These are phyloP conservation scores for Empidonax alnorum DNA, from an alignment of 2,113 vertebrate species.

Conservation along the genomic window DNA sequence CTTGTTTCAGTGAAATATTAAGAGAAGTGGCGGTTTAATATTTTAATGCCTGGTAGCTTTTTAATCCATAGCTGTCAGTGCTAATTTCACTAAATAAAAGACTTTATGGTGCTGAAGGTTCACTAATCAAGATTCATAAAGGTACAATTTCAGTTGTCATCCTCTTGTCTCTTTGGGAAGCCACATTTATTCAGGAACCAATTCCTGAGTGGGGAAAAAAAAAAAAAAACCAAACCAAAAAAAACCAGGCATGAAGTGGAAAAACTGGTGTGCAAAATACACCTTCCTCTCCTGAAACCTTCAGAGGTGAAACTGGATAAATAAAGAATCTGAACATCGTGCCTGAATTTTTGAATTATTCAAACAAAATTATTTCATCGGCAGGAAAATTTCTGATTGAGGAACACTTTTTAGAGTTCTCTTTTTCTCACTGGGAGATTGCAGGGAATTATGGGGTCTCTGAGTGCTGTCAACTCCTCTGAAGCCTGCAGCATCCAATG, in stretches of 20 bases:
- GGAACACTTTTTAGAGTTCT: background rate
- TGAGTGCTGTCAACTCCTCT: background rate
- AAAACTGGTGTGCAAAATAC: background rate
- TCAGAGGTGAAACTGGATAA: background rate
- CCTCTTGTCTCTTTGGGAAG: constrained; percentile 30
- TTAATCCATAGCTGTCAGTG: constrained; percentile 44
- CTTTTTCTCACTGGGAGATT: background rate
- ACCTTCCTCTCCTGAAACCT: background rate
- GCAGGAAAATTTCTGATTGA: background rate
- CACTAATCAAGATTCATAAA: constrained; percentile 61
- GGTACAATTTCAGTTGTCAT: constrained; percentile 49
- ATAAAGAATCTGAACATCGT: background rate
- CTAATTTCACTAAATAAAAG: constrained; percentile 45
- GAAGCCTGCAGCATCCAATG: background rate
- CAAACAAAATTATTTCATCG: background rate
- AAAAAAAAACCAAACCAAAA: background rate
- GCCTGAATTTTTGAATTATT: background rate
- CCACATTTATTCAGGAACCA: background rate
- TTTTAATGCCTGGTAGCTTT: constrained; percentile 47
- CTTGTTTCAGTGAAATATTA: background rate
- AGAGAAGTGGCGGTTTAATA: background rate
- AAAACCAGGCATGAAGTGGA: background rate
- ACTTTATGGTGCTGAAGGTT: constrained; percentile 27
- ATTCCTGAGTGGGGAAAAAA: background rate
- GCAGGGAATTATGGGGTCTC: constrained; percentile 1